phyloP scores from a whole-genome alignment of 2,888 invertebrate species.

The Mylabris sibirica region DNA sequence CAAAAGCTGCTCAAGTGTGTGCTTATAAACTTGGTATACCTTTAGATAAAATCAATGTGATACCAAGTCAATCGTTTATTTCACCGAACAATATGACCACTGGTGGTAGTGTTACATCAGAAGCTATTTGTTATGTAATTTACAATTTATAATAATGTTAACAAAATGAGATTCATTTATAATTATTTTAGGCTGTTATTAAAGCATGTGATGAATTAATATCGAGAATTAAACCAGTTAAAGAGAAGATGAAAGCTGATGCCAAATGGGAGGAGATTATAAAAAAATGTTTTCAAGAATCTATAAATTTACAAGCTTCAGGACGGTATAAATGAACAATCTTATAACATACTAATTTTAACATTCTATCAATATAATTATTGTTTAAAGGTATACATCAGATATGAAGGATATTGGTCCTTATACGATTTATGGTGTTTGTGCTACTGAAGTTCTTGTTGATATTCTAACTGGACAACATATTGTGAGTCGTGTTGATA shows the following conservation, averaged over 20 bases:
- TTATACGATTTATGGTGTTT: slow-evolving; percentile 72
- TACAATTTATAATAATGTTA: not conserved
- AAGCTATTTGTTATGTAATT: slow-evolving; percentile 66
- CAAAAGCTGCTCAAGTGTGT: slow-evolving; percentile 75
- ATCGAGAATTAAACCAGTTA: slow-evolving; percentile 68
- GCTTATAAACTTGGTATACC: slow-evolving; percentile 75
- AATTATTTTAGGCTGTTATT: slow-evolving; percentile 60
- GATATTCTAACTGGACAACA: slow-evolving; percentile 82
- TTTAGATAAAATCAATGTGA: slow-evolving; percentile 71
- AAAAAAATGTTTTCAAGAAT: slow-evolving; percentile 62
- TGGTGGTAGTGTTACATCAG: slow-evolving; percentile 77
- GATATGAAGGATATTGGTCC: slow-evolving; percentile 62
- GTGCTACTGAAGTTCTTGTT: slow-evolving; percentile 75
- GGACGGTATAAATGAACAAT: slow-evolving; percentile 61
- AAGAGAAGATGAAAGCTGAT: slow-evolving; percentile 57
- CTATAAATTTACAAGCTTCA: slow-evolving; percentile 69
- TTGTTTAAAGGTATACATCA: slow-evolving; percentile 44
- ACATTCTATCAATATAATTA: slow-evolving; percentile 8
- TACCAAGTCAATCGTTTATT: slow-evolving; percentile 70
- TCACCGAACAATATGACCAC: slow-evolving; percentile 73
- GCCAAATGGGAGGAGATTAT: slow-evolving; percentile 69
- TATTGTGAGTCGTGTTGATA: slow-evolving; percentile 69
- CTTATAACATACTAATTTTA: not conserved
- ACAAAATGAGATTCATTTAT: not conserved
- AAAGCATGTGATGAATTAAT: slow-evolving; percentile 72